Evolutionary conservation across 2,888 invertebrate species (phyloP).

Genomic region (Clanis bilineata): DNA sequence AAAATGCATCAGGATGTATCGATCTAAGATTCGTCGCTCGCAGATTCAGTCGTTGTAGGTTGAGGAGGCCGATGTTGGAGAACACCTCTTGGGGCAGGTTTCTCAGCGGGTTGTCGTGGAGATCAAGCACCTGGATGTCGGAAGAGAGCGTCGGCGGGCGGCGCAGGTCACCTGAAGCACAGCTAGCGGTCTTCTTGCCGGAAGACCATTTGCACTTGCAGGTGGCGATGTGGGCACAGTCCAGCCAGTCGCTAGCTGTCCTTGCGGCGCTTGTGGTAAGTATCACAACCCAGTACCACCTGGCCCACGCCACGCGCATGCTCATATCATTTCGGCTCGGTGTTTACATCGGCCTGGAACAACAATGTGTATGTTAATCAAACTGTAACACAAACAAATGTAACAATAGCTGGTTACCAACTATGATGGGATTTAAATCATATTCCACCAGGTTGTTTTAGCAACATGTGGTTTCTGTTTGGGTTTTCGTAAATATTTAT

Average conservation of each 20-base stretch:
- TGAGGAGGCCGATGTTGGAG: constrained; percentile 88
- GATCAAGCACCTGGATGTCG: constrained; percentile 87
- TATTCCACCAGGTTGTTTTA: constrained; percentile 39
- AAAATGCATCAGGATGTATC: constrained; percentile 92
- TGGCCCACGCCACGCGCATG: constrained; percentile 80
- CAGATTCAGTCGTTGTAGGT: constrained; percentile 92
- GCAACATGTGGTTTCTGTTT: constrained; percentile 44
- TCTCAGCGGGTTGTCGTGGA: constrained; percentile 90
- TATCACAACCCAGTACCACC: constrained; percentile 80
- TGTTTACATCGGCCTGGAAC: constrained; percentile 78
- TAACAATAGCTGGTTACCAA: constrained; percentile 27
- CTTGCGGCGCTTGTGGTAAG: constrained; percentile 76
- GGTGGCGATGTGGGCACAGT: constrained; percentile 91
- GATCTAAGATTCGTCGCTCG: constrained; percentile 88
- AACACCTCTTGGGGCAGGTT: constrained; percentile 90
- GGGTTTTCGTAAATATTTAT: constrained; percentile 41
- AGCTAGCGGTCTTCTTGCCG: constrained; percentile 94
- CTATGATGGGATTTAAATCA: constrained; percentile 37
- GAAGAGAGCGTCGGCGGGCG: constrained; percentile 85
- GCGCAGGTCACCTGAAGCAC: constrained; percentile 90
- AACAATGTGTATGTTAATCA: constrained; percentile 59
- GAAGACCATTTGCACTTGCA: constrained; percentile 96
- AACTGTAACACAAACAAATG: constrained; percentile 53
- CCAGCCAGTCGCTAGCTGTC: constrained; percentile 89
- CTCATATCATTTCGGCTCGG: constrained; percentile 80